These are phyloP conservation scores for Zoroaster sp. DNA, from an alignment of 53 echinoderm and acorn worm species.

Conservation along the genomic window DNA sequence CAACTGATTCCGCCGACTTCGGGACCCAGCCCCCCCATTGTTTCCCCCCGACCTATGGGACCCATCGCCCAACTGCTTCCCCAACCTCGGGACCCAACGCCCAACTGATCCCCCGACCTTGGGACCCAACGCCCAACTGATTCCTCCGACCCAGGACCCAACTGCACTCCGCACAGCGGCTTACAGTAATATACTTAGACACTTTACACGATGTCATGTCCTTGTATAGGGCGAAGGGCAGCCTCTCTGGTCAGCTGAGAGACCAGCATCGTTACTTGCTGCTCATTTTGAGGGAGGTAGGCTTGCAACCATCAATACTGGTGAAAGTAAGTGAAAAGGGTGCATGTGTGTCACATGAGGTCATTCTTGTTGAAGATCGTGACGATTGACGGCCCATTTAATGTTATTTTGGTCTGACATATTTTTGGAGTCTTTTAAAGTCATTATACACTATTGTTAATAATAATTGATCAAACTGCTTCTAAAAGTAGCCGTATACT, in stretches of 20 bases:
- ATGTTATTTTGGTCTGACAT: neutral
- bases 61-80: no score
- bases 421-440: neutral
- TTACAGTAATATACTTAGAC: no score
- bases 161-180: no score
- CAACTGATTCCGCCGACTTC: no score
- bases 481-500: no score
- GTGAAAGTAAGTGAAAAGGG: constrained; percentile 47
- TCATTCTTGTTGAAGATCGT: neutral
- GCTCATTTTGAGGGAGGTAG: constrained; percentile 57
- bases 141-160: no score
- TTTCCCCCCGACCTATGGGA: no score
- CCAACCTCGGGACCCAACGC: no score
- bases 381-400: neutral
- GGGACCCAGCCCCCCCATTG: no score
- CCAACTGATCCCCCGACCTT: no score
- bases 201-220: neutral
- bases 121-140: no score
- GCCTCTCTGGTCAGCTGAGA: neutral
- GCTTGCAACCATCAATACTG: constrained; percentile 22
- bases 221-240: neutral
- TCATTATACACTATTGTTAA: neutral
- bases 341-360: constrained; percentile 2
- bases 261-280: constrained; percentile 5
- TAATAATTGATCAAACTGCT: no score